phyloP scores from a whole-genome alignment of 2,888 invertebrate species.

The Alsophila aescularia region DNA sequence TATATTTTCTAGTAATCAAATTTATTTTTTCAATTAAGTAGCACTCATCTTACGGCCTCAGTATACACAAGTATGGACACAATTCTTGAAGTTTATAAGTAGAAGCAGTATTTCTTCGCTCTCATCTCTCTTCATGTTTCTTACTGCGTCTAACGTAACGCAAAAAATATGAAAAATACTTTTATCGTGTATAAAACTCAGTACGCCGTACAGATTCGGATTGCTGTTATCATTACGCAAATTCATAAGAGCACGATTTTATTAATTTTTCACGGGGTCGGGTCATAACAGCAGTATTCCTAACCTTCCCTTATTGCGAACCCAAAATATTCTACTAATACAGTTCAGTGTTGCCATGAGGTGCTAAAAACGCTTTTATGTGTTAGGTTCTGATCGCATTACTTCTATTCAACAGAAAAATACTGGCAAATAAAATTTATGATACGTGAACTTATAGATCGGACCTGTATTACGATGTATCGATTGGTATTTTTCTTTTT shows the following conservation, averaged over 20 bases:
- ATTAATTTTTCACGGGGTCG: constrained; percentile 42
- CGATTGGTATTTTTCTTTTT: constrained; percentile 24
- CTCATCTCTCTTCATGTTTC: too few species aligned
- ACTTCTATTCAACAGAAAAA: constrained; percentile 61
- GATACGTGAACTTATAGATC: constrained; percentile 50
- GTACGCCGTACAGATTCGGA: constrained; percentile 8
- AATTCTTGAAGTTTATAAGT: too few species aligned
- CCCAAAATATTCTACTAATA: constrained; percentile 59
- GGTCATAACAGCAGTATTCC: constrained; percentile 58
- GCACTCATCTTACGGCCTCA: too few species aligned
- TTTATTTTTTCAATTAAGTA: too few species aligned
- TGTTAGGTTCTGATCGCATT: constrained; percentile 51
- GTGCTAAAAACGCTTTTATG: constrained; percentile 68
- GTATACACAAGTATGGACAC: too few species aligned
- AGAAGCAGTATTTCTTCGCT: too few species aligned
- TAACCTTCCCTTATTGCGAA: constrained; percentile 56
- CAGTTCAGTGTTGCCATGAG: constrained; percentile 54
- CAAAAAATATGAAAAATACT: too few species aligned
- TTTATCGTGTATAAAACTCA: too few species aligned
- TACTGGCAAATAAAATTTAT: constrained; percentile 63
- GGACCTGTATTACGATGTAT: constrained; percentile 9
- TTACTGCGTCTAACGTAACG: too few species aligned
- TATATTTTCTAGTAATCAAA: too few species aligned
- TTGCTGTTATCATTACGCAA: constrained; percentile 45
- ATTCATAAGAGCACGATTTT: constrained; percentile 47